These are phyloP conservation scores for Synergus itoensis DNA, from an alignment of 2,888 invertebrate genomes.

Conservation along the genomic window DNA sequence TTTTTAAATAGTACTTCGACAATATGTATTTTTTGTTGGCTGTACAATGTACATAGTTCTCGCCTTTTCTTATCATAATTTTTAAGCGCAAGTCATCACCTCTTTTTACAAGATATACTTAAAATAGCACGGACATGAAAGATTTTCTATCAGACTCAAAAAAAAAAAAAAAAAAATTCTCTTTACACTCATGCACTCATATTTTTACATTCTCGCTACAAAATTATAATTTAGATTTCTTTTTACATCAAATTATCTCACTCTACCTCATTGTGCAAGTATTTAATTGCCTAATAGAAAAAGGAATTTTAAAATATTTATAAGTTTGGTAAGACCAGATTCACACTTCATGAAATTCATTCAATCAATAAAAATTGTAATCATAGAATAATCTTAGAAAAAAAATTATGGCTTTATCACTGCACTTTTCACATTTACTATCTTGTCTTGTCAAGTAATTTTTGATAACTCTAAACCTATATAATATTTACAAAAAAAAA, in stretches of 20 bases:
- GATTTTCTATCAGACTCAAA: conserved; percentile 29
- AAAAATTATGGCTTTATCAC: conserved; percentile 9
- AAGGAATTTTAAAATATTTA: conserved; percentile 3
- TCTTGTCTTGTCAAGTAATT: conserved; percentile 24
- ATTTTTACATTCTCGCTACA: conserved; percentile 19
- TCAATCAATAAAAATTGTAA: not conserved
- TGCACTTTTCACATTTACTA: not conserved
- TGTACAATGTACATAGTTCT: conserved; percentile 15
- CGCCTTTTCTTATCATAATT: not conserved
- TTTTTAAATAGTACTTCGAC: conserved; percentile 7
- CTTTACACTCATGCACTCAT: conserved; percentile 3
- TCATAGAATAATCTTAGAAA: conserved; percentile 2
- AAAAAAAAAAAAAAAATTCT: not conserved
- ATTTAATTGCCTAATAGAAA: conserved; percentile 3
- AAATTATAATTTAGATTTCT: conserved; percentile 22
- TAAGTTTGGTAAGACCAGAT: conserved; percentile 6
- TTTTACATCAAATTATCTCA: conserved; percentile 20
- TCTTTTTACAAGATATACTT: conserved; percentile 1
- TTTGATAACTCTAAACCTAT: not conserved
- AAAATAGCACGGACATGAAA: conserved; percentile 5
- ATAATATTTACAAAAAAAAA: not conserved
- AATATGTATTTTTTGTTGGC: conserved; percentile 27
- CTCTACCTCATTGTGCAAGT: conserved; percentile 27
- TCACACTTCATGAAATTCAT: conserved; percentile 9
- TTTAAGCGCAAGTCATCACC: not conserved